A percentile compares a stretch with the other conserved stretches of the same genome.
phyloP scores from a whole-genome alignment of 2,797 vertebrate genomes.

The Mus minutoides region DNA sequence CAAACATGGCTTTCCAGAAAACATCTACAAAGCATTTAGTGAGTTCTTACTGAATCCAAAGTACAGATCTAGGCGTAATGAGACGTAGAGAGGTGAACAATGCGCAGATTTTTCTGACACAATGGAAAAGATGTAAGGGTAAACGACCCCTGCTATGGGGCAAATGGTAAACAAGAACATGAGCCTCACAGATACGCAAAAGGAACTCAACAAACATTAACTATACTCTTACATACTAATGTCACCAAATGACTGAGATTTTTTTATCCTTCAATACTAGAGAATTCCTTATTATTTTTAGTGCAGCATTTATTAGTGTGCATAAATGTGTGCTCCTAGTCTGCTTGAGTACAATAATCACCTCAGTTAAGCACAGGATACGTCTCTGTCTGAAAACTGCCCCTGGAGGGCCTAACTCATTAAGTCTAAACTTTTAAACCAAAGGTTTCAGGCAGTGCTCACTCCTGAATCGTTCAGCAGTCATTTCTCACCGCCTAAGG shows the following conservation, averaged over 20 bases:
- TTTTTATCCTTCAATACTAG: neutral
- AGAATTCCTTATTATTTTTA: neutral
- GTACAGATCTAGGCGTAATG: neutral
- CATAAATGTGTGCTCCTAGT: neutral
- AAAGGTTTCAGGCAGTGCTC: neutral
- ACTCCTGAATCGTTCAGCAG: neutral
- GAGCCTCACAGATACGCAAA: neutral
- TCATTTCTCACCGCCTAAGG: neutral
- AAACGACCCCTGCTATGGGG: neutral
- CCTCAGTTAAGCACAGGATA: neutral
- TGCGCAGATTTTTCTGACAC: neutral
- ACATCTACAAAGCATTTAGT: neutral
- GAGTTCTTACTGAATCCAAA: neutral
- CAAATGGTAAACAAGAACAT: neutral
- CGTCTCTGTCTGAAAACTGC: neutral
- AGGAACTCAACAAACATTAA: constrained; percentile 1
- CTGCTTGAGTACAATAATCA: neutral
- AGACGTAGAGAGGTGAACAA: neutral
- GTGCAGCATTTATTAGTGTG: neutral
- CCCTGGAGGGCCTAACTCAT: neutral
- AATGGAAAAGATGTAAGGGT: neutral
- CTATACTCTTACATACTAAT: neutral
- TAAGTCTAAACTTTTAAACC: neutral
- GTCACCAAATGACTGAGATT: neutral
- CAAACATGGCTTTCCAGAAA: neutral